Evolutionary conservation across 1,140 invertebrate species (phyloP), one percentile per base, ranked within the genome.

Genomic region (Formica exsecta): DNA sequence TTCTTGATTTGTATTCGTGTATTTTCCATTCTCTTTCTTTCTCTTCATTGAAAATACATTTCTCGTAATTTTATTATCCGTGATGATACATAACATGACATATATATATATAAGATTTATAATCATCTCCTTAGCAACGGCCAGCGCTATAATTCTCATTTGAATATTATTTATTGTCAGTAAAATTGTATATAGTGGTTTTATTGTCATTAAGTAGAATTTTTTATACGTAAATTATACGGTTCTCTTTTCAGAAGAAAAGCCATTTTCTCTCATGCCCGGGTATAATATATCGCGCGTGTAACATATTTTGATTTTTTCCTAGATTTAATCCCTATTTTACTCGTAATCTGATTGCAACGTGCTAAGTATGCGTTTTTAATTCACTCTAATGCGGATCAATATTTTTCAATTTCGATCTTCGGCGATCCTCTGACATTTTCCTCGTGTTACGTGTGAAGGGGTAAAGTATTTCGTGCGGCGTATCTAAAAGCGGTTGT

Each of bases 141-240:
- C 89, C 89, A 90, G 89, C 88, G 89, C 75, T 90, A 51, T 51
- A 66, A 81, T 65, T 90, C 57, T 13, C 73, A 54, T 59, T 83
- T 81, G 81, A 81, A 77, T 87, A 73, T 73, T 64, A 65, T 61
- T 90, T 90, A 88, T 90, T 90, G 89, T 90, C 89, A 62, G 61
- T 85, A 73, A 90, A 48, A 57, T 86, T 90, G 79, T 84, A 88
- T 91, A 86, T 51, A 64, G 38, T 86, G 71, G 65, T 61, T 86
- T 91, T 91, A 91, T 91, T 91, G 87, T 91, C 89, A 77, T 61
- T 86, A 86, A 84, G 62, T 87, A 89, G 87, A 89, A 89, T 88
- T 29, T 29, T 29, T 29, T 70, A 70, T 51, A 86, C 51, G 41
- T 77, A 71, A 86, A 86, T 61, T 57, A 32, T 32, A 65, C 13